These are phyloP conservation scores for Tholera decimalis DNA, from an alignment of 2,888 invertebrate species.

Conservation along the genomic window DNA sequence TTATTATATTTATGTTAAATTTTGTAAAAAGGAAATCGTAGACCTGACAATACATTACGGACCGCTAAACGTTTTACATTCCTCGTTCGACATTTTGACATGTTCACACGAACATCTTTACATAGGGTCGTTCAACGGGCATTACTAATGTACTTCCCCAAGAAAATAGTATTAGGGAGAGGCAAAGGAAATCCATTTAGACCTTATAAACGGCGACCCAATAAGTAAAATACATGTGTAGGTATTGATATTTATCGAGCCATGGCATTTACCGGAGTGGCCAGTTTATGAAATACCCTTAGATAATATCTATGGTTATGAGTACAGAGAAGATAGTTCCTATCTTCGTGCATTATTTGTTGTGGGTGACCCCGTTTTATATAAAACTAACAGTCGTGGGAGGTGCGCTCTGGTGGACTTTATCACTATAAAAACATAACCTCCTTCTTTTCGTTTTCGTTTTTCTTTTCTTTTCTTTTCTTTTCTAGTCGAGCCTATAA, in stretches of 20 bases:
- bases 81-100: conserved; percentile 19
- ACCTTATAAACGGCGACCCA: conserved; percentile 54
- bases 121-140: conserved; percentile 30
- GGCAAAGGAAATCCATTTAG: conserved; percentile 59
- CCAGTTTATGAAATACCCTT: conserved; percentile 40
- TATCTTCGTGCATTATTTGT: conserved; percentile 34
- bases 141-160: conserved; percentile 45
- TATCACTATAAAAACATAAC: too few relatives aligned
- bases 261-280: conserved; percentile 42
- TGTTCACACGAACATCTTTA: conserved; percentile 25
- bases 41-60: background rate
- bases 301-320: conserved; percentile 42
- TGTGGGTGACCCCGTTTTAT: conserved; percentile 11
- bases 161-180: conserved; percentile 54
- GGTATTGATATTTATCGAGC: conserved; percentile 55
- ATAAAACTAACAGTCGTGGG: background rate
- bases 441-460: too few relatives aligned
- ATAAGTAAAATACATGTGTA: conserved; percentile 52
- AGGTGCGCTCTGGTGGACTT: too few relatives aligned
- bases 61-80: conserved; percentile 12
- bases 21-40: background rate
- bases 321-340: conserved; percentile 22
- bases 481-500: too few relatives aligned
- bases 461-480: too few relatives aligned
- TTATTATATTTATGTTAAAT: background rate